Evolutionary conservation across 1,140 invertebrate genomes (phyloP).

Genomic region (Drosophila seguyi): DNA sequence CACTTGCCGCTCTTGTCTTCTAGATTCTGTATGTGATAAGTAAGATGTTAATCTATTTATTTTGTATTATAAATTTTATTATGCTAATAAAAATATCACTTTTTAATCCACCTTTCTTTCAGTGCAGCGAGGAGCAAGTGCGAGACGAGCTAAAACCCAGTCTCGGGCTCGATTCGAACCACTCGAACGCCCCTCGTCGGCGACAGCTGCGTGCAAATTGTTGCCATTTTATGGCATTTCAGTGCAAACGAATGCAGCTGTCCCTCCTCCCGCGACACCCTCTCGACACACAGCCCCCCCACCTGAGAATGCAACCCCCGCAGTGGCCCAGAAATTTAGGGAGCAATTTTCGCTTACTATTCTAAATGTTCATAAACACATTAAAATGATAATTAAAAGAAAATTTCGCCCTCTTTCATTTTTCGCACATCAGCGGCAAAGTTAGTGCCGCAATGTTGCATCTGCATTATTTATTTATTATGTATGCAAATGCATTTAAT

Average conservation of each 20-base stretch:
- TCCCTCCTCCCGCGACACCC: slow-evolving; percentile 23
- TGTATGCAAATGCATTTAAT: slow-evolving; percentile 83
- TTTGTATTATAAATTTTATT: no score
- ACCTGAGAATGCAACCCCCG: slow-evolving; percentile 17
- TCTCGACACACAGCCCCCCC: neutral
- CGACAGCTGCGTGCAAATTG: slow-evolving; percentile 63
- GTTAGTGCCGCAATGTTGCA: slow-evolving; percentile 59
- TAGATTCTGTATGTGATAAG: neutral
- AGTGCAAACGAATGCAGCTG: slow-evolving; percentile 58
- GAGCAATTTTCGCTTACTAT: slow-evolving; percentile 74
- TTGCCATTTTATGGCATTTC: slow-evolving; percentile 58
- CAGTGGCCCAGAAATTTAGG: slow-evolving; percentile 46
- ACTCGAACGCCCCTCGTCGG: slow-evolving; percentile 36
- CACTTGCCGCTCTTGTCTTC: neutral
- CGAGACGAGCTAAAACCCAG: slow-evolving; percentile 2
- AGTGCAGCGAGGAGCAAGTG: neutral
- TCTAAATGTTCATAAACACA: slow-evolving; percentile 82
- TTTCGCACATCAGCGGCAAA: slow-evolving; percentile 52
- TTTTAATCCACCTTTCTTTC: no score
- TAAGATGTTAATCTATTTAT: neutral
- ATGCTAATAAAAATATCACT: neutral
- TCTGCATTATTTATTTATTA: slow-evolving; percentile 83
- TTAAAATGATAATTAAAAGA: slow-evolving; percentile 83
- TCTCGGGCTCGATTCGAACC: slow-evolving; percentile 26
- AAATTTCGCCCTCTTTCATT: slow-evolving; percentile 53